Evolutionary conservation across 1,140 invertebrate species (phyloP).

Genomic region (Plectrocnemia conspersa): DNA sequence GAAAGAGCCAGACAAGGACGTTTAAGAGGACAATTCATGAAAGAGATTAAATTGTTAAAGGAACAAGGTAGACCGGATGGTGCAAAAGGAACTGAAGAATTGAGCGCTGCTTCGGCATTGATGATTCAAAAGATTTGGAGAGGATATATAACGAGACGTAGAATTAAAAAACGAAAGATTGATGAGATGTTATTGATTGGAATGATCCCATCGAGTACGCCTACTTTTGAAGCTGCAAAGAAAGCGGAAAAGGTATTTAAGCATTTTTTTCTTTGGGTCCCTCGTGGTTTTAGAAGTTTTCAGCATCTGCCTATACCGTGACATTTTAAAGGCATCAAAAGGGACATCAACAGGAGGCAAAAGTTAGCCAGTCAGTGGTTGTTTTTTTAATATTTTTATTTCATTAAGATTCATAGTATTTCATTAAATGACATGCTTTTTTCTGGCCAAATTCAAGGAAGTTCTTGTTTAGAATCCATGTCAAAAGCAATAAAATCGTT

Average conservation of each 20-base stretch:
- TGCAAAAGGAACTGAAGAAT: slow-evolving; percentile 50
- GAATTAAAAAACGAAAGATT: slow-evolving; percentile 63
- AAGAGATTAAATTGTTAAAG: slow-evolving; percentile 75
- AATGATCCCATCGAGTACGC: slow-evolving; percentile 55
- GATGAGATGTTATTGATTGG: slow-evolving; percentile 87
- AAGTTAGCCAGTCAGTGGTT: too few species aligned
- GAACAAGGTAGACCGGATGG: slow-evolving; percentile 62
- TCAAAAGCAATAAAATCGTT: too few species aligned
- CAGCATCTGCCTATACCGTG: too few species aligned
- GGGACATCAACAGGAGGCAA: too few species aligned
- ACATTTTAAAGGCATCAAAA: too few species aligned
- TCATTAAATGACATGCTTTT: too few species aligned
- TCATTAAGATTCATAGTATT: too few species aligned
- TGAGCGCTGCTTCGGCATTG: slow-evolving; percentile 61
- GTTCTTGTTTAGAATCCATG: too few species aligned
- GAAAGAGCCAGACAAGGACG: slow-evolving; percentile 87
- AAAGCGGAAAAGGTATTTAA: slow-evolving; percentile 44
- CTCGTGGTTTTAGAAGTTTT: too few species aligned
- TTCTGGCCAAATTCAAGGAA: too few species aligned
- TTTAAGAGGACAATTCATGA: slow-evolving; percentile 81
- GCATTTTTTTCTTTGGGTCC: slow-evolving; percentile 5
- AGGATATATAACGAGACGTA: slow-evolving; percentile 67
- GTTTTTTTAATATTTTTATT: too few species aligned
- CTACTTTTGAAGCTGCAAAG: slow-evolving; percentile 45
- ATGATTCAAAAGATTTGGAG: slow-evolving; percentile 80